Base-by-base conservation (phyloP, 2,888 invertebrate species). In the Isotomurus palustris region DNA sequence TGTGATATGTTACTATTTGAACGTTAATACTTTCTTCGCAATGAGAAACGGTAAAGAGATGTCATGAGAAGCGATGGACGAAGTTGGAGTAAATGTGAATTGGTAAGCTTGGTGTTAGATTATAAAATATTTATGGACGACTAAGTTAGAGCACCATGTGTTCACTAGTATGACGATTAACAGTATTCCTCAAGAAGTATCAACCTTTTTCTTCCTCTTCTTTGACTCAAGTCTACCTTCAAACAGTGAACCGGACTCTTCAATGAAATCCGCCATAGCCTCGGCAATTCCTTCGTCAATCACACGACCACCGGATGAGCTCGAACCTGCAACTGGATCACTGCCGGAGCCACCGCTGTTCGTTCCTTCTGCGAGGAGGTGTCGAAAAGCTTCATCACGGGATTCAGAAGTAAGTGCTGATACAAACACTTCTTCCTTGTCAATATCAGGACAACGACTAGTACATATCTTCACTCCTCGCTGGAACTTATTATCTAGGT, bases 371-470 rank as follows among this genome's bases (percentile, higher is more conserved):
- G 56, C 56, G 5, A 69, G 47, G 1, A 61, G 25, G 25, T 68
- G 62, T 1, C 58, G 62, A 54, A 67, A 61, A 10, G 53, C 17
- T 38, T 66, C 66, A 12, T 58, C 56, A 14, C 52, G 59, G 6
- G 64, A 63, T 17, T 61, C 60, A 1, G 67, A 59, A 1, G 68
- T 57, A 35, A 66, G 35, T 1, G 59, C 62, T 21, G 63, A 58
- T 1, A 69, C 48, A 8, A 59, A 60, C n/a, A 70, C 58, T 43
- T 68, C 68, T 27, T 67, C 68, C n/a, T 55, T 60, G 32, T 70
- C 68, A 8, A 65, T 58, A 43, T 70, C 69, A 2, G 70, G 70
- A 38, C 70, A 70, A 32, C 69, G 44, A 52, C 65, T 66, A 8
- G 57, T 66, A 61, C 67, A 60, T 17, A 70, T 70, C 41, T 70